phyloP scores from a whole-genome alignment of 2,888 invertebrate species.

The Ophioninae sp. region DNA sequence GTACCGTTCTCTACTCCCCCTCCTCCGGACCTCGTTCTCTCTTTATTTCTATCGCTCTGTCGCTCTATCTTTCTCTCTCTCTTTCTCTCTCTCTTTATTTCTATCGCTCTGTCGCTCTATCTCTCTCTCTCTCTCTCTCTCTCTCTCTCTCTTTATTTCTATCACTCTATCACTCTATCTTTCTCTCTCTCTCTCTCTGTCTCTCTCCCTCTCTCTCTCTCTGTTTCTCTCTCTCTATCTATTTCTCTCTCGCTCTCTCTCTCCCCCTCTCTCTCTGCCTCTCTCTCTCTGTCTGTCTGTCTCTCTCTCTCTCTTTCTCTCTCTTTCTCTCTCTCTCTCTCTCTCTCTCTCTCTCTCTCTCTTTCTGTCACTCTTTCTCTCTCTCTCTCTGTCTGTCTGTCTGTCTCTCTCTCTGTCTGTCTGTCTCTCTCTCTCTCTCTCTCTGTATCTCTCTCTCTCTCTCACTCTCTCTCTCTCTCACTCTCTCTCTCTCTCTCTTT shows the following conservation, averaged over 20 bases:
- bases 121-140: no score
- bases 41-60: no score
- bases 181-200: slow-evolving; percentile 9
- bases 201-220: slow-evolving; percentile 8
- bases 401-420: background rate
- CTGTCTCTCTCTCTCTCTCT: no score
- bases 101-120: background rate
- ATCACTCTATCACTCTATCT: background rate
- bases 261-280: no score
- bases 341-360: background rate
- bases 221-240: background rate
- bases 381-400: slow-evolving; percentile 2
- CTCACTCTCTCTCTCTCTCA: background rate
- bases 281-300: no score
- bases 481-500: background rate
- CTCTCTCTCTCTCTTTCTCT: slow-evolving; percentile 4
- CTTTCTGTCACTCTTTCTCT: slow-evolving; percentile 10
- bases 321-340: slow-evolving; percentile 37
- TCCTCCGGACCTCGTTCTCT: no score
- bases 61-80: no score
- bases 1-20: no score
- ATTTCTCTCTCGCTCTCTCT: no score
- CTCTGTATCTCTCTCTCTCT: no score
- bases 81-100: background rate
- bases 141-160: no score